phyloP scores from a whole-genome alignment of 2,113 vertebrate species.

The Ailuropoda melanoleuca region DNA sequence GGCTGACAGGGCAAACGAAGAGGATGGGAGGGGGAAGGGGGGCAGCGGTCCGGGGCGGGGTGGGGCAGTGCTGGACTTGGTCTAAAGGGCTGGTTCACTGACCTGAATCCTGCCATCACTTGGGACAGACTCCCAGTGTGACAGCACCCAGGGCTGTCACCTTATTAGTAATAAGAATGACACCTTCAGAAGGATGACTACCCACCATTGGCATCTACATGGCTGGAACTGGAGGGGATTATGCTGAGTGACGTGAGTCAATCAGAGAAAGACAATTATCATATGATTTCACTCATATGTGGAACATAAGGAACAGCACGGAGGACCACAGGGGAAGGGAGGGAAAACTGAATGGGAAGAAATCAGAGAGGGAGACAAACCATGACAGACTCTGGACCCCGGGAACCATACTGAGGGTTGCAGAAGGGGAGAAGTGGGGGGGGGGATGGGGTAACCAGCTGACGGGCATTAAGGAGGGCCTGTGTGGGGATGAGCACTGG shows the following conservation, averaged over 20 bases:
- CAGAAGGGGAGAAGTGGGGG: no score
- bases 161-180: neutral
- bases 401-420: neutral
- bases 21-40: neutral
- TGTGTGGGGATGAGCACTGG: neutral
- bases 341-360: no score
- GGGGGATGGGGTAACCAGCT: neutral
- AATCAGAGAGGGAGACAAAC: no score
- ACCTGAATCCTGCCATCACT: neutral
- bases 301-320: no score
- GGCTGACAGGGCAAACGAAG: neutral
- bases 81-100: neutral
- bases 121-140: neutral
- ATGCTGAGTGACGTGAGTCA: neutral
- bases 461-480: neutral
- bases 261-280: no score
- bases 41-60: neutral
- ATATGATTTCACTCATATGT: no score
- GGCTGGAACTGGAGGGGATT: neutral
- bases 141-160: neutral
- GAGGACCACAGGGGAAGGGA: no score
- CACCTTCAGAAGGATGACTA: neutral
- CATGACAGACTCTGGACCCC: no score
- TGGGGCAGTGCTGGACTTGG: neutral
- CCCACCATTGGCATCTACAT: neutral